Evolutionary conservation across 1,140 invertebrate species (phyloP), one percentile per base, ranked within the genome.

Genomic region (Berghia stephanieae): DNA sequence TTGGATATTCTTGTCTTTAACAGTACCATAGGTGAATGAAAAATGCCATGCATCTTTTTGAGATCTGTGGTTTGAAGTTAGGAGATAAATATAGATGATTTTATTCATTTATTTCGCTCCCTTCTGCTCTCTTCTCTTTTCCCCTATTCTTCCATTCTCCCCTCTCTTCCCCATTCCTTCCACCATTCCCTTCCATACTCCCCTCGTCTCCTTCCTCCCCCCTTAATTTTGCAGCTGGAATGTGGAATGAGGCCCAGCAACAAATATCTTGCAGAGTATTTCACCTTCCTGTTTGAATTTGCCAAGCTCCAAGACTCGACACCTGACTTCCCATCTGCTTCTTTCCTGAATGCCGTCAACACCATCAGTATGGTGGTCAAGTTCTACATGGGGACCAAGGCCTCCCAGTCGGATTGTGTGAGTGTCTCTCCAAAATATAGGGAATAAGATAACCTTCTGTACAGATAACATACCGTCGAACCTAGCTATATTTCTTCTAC

Each of bases 221-320:
- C n/a, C n/a, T n/a, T n/a, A n/a, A n/a, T n/a, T 75, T 86, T 87
- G 21, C 82, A 94, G 91, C 93, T 97, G 92, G 95, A 97, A 84
- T 95, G 95, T 86, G 94, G 94, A 43, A 95, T 95, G 6, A 75
- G 86, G n/a, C 88, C 87, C n/a, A 85, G 86, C 82, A 88, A 87
- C 78, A 89, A 89, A 80, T 94, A 97, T 87, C 90, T 98, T 55
- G 95, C 95, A 3, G 96, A 98, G 86, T 98, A 96, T 86, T 98
- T 98, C 88, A 93, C 93, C 18, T 93, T 98, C 84, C 89, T 98
- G 70, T 94, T 96, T 83, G 96, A 98, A 87, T 98, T 97, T 88
- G 95, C 95, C 81, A 95, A 96, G 87, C 95, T 97, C 94, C 95
- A 96, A 81, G 96, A 98, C 86, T 94, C 94, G 34, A 91, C 94